These are phyloP conservation scores for Mirounga angustirostris DNA, from an alignment of 2,113 vertebrate genomes.

Conservation along the genomic window DNA sequence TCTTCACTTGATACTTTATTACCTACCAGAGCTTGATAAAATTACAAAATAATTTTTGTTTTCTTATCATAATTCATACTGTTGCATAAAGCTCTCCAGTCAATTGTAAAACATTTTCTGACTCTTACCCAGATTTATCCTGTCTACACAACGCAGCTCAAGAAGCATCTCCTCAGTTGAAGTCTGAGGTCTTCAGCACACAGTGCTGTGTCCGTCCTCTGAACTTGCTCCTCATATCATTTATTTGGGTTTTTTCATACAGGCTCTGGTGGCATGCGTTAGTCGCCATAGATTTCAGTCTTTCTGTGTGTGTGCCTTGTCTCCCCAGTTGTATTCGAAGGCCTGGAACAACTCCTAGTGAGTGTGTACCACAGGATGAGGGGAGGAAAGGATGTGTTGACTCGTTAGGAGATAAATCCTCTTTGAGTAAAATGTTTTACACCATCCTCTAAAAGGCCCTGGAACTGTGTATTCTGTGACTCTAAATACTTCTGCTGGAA, in stretches of 20 bases:
- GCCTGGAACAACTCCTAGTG: background rate
- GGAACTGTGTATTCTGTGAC: constrained; percentile 31
- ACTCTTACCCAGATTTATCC: background rate
- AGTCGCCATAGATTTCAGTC: background rate
- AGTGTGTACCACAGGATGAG: background rate
- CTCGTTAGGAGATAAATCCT: background rate
- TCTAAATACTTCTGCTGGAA: constrained; percentile 48
- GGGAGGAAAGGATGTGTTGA: background rate
- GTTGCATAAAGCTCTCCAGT: constrained; percentile 44
- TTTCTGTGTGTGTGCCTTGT: background rate
- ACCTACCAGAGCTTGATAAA: background rate
- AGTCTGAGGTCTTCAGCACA: background rate
- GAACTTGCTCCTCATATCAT: background rate
- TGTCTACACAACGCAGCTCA: background rate
- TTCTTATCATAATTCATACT: constrained; percentile 15
- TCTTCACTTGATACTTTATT: constrained; percentile 47
- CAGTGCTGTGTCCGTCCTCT: background rate
- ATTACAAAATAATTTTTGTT: constrained; percentile 69
- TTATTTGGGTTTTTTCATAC: background rate
- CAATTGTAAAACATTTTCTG: constrained; percentile 48
- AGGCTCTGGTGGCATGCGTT: background rate
- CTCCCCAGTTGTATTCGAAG: background rate
- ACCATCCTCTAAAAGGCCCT: background rate
- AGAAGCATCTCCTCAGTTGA: background rate
- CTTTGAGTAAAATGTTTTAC: background rate